These are phyloP conservation scores for Buathra laborator DNA, from an alignment of 2,888 invertebrate genomes.

Conservation along the genomic window DNA sequence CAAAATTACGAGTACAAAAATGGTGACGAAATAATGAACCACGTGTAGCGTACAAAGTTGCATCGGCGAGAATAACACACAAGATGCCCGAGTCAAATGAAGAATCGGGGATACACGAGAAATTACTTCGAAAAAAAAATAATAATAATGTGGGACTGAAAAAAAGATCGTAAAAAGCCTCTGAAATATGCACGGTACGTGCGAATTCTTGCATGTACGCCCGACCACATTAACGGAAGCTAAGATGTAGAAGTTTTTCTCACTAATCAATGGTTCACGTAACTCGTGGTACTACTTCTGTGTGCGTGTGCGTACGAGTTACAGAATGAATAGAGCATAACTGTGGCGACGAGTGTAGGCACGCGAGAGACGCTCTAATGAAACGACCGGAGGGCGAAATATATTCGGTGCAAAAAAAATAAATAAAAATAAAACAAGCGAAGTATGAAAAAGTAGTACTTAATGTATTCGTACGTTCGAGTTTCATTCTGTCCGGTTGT, in stretches of 20 bases:
- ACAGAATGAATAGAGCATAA: background rate
- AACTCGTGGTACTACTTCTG: background rate
- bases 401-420: background rate
- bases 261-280: background rate
- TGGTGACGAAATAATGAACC: background rate
- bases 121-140: no score
- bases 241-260: background rate
- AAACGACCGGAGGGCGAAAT: constrained; percentile 7
- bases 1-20: background rate
- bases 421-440: background rate
- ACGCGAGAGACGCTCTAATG: constrained; percentile 8
- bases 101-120: background rate
- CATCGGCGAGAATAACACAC: background rate
- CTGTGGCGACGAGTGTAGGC: background rate
- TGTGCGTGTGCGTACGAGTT: background rate
- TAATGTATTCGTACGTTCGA: constrained; percentile 19
- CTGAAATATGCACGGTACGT: background rate
- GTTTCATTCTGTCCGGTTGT: background rate
- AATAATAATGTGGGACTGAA: background rate
- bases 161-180: background rate
- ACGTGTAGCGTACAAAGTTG: background rate
- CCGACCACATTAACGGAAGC: background rate
- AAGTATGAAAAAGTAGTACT: constrained; percentile 21
- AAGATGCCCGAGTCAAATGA: background rate
- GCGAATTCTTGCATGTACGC: background rate